A percentile compares a stretch with the other conserved stretches of the same genome.
Evolutionary conservation across 1,140 invertebrate species (phyloP).

Genomic region (Drosophila pruinosa): DNA sequence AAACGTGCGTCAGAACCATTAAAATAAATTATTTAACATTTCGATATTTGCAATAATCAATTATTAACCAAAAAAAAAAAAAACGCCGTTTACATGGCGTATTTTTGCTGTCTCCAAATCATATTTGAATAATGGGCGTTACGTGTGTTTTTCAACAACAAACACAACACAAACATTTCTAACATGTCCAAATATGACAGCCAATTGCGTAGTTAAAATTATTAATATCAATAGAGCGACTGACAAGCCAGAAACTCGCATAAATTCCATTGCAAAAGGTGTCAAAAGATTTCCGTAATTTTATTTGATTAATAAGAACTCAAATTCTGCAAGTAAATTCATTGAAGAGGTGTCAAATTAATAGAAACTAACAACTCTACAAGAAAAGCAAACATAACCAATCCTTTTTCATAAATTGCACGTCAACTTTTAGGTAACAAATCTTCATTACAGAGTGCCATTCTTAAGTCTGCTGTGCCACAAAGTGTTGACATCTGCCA

Average conservation of each 20-base stretch:
- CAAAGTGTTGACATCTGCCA: too few species aligned
- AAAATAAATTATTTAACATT: conserved; percentile 24
- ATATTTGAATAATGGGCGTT: conserved; percentile 11
- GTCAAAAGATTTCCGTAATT: not conserved
- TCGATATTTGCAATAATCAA: conserved; percentile 5
- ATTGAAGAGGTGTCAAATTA: not conserved
- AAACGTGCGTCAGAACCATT: conserved; percentile 54
- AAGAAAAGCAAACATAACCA: not conserved
- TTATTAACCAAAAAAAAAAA: conserved; percentile 3
- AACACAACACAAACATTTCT: not conserved
- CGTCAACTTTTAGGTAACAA: not conserved
- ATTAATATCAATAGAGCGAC: not conserved
- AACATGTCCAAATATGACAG: not conserved
- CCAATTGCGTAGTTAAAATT: conserved; percentile 2
- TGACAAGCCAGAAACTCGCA: not conserved
- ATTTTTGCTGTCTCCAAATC: not conserved
- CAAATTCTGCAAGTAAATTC: not conserved
- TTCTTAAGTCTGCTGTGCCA: too few species aligned
- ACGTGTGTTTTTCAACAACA: conserved; percentile 9
- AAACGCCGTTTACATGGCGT: conserved; percentile 6
- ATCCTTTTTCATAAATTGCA: too few species aligned
- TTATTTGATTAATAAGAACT: not conserved
- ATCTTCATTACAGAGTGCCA: too few species aligned
- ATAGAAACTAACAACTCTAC: not conserved
- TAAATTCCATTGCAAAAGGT: not conserved